These are phyloP conservation scores for Hyles lineata DNA, from an alignment of 2,888 invertebrate species.

Conservation along the genomic window DNA sequence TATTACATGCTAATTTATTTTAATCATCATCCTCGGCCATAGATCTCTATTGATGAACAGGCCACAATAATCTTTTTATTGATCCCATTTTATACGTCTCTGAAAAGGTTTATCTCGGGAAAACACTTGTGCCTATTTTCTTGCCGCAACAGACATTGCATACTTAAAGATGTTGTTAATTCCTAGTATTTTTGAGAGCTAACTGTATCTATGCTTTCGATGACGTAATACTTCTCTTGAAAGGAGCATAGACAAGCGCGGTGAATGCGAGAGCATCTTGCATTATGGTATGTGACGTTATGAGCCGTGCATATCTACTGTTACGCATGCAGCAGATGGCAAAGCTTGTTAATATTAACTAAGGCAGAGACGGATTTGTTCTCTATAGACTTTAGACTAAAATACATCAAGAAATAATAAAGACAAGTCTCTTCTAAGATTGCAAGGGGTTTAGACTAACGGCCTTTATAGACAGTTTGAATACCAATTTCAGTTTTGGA, in stretches of 20 bases:
- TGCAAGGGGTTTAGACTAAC: too few species aligned
- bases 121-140: too few species aligned
- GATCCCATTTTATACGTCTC: too few species aligned
- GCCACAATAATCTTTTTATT: too few species aligned
- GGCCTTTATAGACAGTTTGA: too few species aligned
- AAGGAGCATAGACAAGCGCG: not conserved
- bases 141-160: too few species aligned
- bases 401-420: not conserved
- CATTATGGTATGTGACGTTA: conserved; percentile 29
- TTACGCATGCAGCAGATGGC: conserved; percentile 18
- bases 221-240: conserved; percentile 14
- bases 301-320: conserved; percentile 28
- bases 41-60: too few species aligned
- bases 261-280: conserved; percentile 18
- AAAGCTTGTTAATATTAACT: conserved; percentile 16
- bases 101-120: too few species aligned
- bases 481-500: too few species aligned
- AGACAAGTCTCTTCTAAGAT: not conserved
- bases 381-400: not conserved
- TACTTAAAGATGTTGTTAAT: not conserved
- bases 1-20: too few species aligned
- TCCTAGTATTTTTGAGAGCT: not conserved
- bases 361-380: not conserved
- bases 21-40: too few species aligned
- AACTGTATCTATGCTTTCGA: not conserved